A percentile compares a stretch with the other conserved stretches of the same genome.
These are phyloP conservation scores for Stegodyphus mimosarum DNA, from an alignment of 1,140 invertebrate genomes.

Conservation along the genomic window DNA sequence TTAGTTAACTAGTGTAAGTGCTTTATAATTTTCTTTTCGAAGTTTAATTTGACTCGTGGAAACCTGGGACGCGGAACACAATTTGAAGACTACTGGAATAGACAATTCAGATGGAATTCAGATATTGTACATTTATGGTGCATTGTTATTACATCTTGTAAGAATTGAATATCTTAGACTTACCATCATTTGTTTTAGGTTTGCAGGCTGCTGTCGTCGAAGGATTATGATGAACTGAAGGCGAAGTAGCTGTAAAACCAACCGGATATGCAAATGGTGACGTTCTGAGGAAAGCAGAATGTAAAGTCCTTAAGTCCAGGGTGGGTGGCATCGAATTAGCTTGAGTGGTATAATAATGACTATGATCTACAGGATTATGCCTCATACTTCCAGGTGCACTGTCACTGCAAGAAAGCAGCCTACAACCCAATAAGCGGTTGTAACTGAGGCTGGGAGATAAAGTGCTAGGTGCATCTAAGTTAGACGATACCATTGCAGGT, in stretches of 20 bases:
- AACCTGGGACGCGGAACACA: too few species aligned
- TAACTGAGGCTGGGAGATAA: constrained; percentile 12
- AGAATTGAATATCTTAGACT: not conserved
- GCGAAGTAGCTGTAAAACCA: constrained; percentile 20
- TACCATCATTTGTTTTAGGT: constrained; percentile 44
- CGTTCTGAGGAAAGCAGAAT: constrained; percentile 16
- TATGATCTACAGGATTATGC: constrained; percentile 17
- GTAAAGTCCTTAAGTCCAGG: constrained; percentile 46
- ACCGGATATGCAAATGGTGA: constrained; percentile 33
- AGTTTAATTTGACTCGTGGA: too few species aligned
- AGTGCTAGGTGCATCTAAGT: constrained; percentile 9
- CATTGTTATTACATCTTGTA: too few species aligned
- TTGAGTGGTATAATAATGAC: constrained; percentile 35
- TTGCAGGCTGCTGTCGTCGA: constrained; percentile 14
- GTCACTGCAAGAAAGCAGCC: constrained; percentile 36
- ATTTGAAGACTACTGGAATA: too few species aligned
- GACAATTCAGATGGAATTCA: too few species aligned
- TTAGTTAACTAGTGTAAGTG: too few species aligned
- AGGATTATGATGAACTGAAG: constrained; percentile 35
- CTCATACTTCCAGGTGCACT: not conserved
- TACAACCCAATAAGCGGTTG: constrained; percentile 20
- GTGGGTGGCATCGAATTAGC: constrained; percentile 11
- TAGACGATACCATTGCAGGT: constrained; percentile 22
- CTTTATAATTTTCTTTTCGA: too few species aligned
- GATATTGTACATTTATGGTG: too few species aligned